A percentile compares a stretch with the other conserved stretches of the same genome.
These are phyloP conservation scores for Paramuricea clavata DNA, from an alignment of 92 coral and sea anemone genomes.

Conservation along the genomic window DNA sequence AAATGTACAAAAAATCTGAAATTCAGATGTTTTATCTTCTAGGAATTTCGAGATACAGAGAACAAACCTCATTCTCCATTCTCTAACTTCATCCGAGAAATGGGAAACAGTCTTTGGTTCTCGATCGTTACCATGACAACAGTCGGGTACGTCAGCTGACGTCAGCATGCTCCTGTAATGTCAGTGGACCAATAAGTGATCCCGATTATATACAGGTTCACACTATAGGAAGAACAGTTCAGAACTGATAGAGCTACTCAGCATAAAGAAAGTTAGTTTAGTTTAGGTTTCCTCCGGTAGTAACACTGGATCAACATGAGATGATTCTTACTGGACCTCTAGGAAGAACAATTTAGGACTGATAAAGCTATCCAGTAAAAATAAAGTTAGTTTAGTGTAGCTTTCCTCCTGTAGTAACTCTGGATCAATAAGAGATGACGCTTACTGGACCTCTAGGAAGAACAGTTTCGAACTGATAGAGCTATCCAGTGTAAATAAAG, in stretches of 20 bases:
- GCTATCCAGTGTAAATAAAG: neutral
- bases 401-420: no score
- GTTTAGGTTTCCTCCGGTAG: neutral
- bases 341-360: no score
- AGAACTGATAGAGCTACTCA: neutral
- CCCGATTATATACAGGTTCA: no score
- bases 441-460: no score
- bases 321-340: neutral
- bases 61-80: neutral
- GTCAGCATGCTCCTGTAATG: neutral
- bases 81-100: neutral
- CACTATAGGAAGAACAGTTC: no score
- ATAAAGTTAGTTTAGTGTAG: no score
- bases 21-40: no score
- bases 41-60: conserved; percentile 8
- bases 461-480: neutral
- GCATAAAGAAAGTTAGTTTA: neutral
- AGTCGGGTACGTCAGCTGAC: conserved; percentile 8
- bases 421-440: no score
- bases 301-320: neutral
- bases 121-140: conserved; percentile 24
- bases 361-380: no score
- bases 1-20: no score
- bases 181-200: neutral
- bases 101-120: conserved; percentile 19